A percentile compares a stretch with the other conserved stretches of the same genome.
These are phyloP conservation scores for Xanthia togata DNA, from an alignment of 2,888 invertebrate species.

Conservation along the genomic window DNA sequence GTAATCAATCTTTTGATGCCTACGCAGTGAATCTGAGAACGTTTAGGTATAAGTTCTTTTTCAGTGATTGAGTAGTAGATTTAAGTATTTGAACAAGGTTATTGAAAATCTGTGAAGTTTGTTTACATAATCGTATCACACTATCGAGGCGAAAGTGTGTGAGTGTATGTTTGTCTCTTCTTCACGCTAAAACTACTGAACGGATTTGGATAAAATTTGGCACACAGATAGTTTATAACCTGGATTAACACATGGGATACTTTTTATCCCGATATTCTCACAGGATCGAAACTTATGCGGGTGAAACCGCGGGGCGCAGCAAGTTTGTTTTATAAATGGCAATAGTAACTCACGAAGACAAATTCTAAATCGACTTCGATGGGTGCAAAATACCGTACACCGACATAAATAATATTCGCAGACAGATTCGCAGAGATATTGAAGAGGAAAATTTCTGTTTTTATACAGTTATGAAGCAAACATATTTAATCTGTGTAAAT, in stretches of 20 bases:
- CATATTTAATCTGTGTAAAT: not conserved
- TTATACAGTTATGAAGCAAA: not conserved
- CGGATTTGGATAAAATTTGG: no score
- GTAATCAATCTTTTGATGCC: constrained; percentile 44
- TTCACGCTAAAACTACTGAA: no score
- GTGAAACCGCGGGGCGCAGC: no score
- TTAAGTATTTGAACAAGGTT: not conserved
- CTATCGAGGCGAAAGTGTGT: no score
- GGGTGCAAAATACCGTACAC: not conserved
- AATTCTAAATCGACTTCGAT: not conserved
- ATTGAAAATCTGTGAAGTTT: no score
- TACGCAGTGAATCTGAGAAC: constrained; percentile 5
- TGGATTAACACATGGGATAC: no score
- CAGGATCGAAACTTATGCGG: no score
- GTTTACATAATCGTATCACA: not conserved
- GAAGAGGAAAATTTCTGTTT: not conserved
- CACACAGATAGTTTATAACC: no score
- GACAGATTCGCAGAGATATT: no score
- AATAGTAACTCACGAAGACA: not conserved
- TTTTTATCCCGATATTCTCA: no score
- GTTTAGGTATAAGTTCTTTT: constrained; percentile 11
- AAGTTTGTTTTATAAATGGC: not conserved
- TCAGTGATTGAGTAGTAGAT: not conserved
- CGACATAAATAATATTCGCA: not conserved
- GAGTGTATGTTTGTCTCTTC: no score